These are phyloP conservation scores for Plutella xylostella DNA, from an alignment of 2,888 invertebrate species.

Conservation along the genomic window DNA sequence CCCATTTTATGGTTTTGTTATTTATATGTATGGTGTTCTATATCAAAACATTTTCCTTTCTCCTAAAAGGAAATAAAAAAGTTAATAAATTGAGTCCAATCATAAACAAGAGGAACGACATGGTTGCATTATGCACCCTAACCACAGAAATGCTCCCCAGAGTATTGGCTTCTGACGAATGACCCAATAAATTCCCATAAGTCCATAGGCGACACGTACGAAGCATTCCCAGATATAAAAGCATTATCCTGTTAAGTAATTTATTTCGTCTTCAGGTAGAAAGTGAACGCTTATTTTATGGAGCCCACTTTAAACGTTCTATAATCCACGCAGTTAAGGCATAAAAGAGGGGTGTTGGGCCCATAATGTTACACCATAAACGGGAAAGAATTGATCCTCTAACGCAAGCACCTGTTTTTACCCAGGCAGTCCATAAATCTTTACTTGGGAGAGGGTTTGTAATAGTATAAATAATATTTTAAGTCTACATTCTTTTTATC, in stretches of 20 bases:
- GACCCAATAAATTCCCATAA: conserved; percentile 67
- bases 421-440: conserved; percentile 44
- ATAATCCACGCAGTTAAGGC: conserved; percentile 57
- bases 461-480: background rate
- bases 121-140: conserved; percentile 59
- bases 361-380: conserved; percentile 53
- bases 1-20: conserved; percentile 4
- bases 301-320: conserved; percentile 58
- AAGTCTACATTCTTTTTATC: background rate
- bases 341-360: conserved; percentile 56
- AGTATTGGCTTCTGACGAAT: conserved; percentile 61
- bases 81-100: conserved; percentile 54
- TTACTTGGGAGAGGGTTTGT: conserved; percentile 28
- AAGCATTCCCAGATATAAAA: conserved; percentile 62
- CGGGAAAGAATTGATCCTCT: conserved; percentile 44
- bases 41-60: background rate
- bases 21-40: too few relatives aligned
- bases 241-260: conserved; percentile 68
- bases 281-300: conserved; percentile 59
- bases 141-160: conserved; percentile 58
- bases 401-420: conserved; percentile 44
- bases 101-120: conserved; percentile 49
- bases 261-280: conserved; percentile 65
- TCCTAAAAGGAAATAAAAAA: conserved; percentile 13
- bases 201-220: conserved; percentile 62